Percentiles rank a stretch among this genome's conserved stretches.
Conservation (phyloP, 1,140 invertebrate genomes). For the Heliconius eleuchia region DNA sequence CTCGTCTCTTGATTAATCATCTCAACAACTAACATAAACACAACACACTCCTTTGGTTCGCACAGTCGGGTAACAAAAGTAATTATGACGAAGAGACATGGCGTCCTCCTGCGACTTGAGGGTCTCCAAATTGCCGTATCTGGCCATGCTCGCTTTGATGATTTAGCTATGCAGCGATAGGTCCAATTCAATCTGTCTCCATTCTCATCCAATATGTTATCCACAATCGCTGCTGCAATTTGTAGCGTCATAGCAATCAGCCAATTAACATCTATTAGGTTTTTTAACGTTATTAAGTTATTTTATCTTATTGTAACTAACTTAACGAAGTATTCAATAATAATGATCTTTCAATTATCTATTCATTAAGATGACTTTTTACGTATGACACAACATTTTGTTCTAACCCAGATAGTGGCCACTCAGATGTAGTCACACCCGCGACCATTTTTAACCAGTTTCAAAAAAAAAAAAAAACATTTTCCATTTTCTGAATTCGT, state of each 20-base stretch:
- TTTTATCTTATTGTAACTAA: neutral
- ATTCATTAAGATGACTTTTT: too few relatives aligned
- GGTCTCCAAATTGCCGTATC: neutral
- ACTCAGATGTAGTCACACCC: too few relatives aligned
- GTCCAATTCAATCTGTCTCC: conserved; percentile 29
- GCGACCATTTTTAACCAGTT: too few relatives aligned
- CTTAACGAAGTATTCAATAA: neutral
- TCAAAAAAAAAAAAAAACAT: too few relatives aligned
- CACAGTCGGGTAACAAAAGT: too few relatives aligned
- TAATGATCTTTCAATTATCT: neutral
- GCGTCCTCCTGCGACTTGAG: neutral
- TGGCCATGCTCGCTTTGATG: conserved; percentile 8
- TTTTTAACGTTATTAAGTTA: neutral
- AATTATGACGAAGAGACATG: neutral
- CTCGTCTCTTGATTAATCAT: too few relatives aligned
- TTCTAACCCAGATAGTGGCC: too few relatives aligned
- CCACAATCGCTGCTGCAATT: conserved; percentile 31
- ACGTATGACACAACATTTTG: too few relatives aligned
- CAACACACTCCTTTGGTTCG: too few relatives aligned
- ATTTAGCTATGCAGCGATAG: conserved; percentile 7
- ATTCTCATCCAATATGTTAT: conserved; percentile 29
- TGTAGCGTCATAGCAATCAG: conserved; percentile 18
- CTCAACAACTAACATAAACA: too few relatives aligned
- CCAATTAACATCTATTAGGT: conserved; percentile 17
- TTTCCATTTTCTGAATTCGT: too few relatives aligned